A percentile compares a stretch with the other conserved stretches of the same genome.
Evolutionary conservation across 2,113 vertebrate species (phyloP).

Genomic region (Charadrius vociferus): DNA sequence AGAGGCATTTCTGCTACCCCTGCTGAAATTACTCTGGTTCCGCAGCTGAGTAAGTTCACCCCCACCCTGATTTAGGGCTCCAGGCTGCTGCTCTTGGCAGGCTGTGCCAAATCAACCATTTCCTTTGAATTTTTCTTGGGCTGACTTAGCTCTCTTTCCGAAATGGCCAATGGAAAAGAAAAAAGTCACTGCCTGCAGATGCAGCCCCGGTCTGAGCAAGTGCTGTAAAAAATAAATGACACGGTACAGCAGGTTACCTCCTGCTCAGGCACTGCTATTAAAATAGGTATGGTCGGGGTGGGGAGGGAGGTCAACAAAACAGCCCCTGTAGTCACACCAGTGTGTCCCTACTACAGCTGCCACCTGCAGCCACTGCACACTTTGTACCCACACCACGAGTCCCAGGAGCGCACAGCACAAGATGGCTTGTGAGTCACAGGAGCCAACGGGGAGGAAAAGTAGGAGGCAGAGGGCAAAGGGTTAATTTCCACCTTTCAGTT

Average conservation of each 20-base stretch:
- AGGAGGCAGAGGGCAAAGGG: not conserved
- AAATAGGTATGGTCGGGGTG: not conserved
- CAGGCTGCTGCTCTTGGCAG: not conserved
- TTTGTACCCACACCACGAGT: not conserved
- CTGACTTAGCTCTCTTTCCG: not conserved
- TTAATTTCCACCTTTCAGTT: not conserved
- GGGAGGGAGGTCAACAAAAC: not conserved
- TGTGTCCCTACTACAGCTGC: not conserved
- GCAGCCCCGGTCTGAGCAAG: not conserved
- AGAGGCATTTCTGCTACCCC: not conserved
- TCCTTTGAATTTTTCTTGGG: not conserved
- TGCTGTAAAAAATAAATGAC: accelerated
- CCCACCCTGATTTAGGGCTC: not conserved
- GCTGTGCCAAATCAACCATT: not conserved
- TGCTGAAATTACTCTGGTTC: not conserved
- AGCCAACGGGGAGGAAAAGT: not conserved
- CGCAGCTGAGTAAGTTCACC: not conserved
- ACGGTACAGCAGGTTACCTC: not conserved
- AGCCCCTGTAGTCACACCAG: not conserved
- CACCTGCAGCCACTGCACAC: not conserved
- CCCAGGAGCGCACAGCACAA: not conserved
- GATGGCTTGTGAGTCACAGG: not conserved
- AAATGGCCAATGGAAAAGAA: not conserved
- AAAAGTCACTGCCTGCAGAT: not conserved
- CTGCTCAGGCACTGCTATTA: not conserved